A percentile compares a stretch with the other conserved stretches of the same genome.
Evolutionary conservation across 2,888 invertebrate species (phyloP).

Genomic region (Sinodicranocentrus sp.): DNA sequence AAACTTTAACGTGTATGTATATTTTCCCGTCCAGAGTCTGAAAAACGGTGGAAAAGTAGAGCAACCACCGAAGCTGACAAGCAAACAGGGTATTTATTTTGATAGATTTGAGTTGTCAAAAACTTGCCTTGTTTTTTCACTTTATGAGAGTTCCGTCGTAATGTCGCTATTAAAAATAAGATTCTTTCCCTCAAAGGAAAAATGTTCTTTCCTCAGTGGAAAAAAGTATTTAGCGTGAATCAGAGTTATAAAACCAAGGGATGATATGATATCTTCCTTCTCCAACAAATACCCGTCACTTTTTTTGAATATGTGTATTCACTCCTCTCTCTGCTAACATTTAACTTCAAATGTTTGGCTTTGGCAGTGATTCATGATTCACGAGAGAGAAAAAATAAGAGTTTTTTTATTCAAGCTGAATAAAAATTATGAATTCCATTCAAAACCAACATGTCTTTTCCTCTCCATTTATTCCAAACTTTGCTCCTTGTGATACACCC

Average conservation of each 20-base stretch:
- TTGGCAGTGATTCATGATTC: conserved; percentile 64
- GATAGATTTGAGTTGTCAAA: conserved; percentile 66
- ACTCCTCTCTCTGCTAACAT: no score
- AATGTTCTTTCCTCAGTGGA: background rate
- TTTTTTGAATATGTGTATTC: no score
- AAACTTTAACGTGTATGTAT: background rate
- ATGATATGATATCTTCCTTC: background rate
- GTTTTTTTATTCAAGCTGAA: conserved; percentile 26
- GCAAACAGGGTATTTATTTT: conserved; percentile 61
- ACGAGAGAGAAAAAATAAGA: conserved; percentile 8
- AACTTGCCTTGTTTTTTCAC: conserved; percentile 44
- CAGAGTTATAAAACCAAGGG: background rate
- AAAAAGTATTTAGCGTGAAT: background rate
- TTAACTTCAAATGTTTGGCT: conserved; percentile 39
- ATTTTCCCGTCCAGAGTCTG: background rate
- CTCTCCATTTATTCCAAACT: conserved; percentile 2
- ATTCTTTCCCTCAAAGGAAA: conserved; percentile 1
- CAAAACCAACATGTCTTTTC: conserved; percentile 38
- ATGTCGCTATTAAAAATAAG: conserved; percentile 43
- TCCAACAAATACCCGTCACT: no score
- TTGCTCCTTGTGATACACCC: conserved; percentile 37
- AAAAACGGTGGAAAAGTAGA: background rate
- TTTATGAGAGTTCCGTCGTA: conserved; percentile 35
- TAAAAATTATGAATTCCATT: conserved; percentile 56
- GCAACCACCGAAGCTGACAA: conserved; percentile 16